Percentiles rank a stretch among this genome's conserved stretches.
Evolutionary conservation across 2,797 vertebrate species (phyloP).

Genomic region (Parotocinclus haroldoi): DNA sequence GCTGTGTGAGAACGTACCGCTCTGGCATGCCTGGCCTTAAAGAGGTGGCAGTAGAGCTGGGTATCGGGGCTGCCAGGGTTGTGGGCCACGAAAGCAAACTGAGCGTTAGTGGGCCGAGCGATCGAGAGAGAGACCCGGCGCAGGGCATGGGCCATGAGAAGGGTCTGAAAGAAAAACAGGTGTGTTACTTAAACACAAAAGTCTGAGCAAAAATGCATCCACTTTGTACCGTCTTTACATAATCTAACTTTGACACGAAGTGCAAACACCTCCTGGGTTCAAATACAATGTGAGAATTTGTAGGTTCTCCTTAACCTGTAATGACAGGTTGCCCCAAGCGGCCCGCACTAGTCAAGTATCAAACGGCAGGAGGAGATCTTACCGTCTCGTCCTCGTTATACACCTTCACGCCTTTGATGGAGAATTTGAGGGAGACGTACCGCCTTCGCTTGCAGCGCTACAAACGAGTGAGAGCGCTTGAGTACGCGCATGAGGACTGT

Average conservation of each 20-base stretch:
- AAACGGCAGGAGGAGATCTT: slow-evolving; percentile 25
- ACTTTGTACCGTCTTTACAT: too few species aligned
- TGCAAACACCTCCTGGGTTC: too few species aligned
- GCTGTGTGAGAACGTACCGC: slow-evolving; percentile 69
- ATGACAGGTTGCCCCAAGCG: not conserved
- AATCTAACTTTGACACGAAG: too few species aligned
- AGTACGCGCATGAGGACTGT: not conserved
- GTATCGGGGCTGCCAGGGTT: slow-evolving; percentile 75
- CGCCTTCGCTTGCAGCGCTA: slow-evolving; percentile 76
- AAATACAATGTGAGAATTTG: too few species aligned
- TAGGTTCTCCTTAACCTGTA: not conserved
- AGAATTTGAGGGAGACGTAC: slow-evolving; percentile 83
- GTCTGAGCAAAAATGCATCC: not conserved
- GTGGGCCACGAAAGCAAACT: slow-evolving; percentile 91
- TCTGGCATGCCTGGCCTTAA: slow-evolving; percentile 78
- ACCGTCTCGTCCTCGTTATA: slow-evolving; percentile 84
- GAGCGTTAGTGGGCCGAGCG: slow-evolving; percentile 67
- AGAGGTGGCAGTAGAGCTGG: slow-evolving; percentile 91
- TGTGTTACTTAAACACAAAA: not conserved
- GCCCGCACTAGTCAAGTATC: too few species aligned
- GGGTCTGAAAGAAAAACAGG: slow-evolving; percentile 64
- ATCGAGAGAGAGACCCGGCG: slow-evolving; percentile 84
- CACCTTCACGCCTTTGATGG: slow-evolving; percentile 88
- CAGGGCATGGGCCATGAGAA: slow-evolving; percentile 93
- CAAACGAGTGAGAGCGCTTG: not conserved